Base-by-base conservation (phyloP, 2,797 vertebrate genomes). In the Argya squamiceps region DNA sequence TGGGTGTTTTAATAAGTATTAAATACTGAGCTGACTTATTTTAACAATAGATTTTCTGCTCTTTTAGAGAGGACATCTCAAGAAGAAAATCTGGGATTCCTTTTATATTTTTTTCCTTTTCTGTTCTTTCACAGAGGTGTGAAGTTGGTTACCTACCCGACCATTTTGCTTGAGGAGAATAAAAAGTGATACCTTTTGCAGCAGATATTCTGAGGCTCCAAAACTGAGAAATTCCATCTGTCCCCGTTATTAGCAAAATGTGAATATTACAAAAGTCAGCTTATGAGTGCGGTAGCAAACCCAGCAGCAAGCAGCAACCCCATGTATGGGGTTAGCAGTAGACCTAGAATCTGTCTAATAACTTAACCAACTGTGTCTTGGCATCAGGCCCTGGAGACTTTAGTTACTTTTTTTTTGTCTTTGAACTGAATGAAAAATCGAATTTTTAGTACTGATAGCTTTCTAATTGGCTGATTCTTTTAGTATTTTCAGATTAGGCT, bases 401-500 rank as follows among this genome's bases (percentile, higher is more conserved):
- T 16, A 71, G 64, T 65, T 55, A 63, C 15, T 11, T 37, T 62
- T 91, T 89, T 77, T 77, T 53, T 3, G 29, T 73, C n/a, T 84
- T 81, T 92, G 23, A 93, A 81, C 12, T 15, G 43, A 89, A 88
- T 69, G 50, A 88, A 78, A 82, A 73, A 88, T 55, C 85, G 69
- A 69, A 67, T 60, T 76, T 91, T 93, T 93, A 79, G 64, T 86
- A 75, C 44, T 74, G 65, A 65, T 88, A 81, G 44, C 7, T 84
- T 95, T 92, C 59, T 96, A 93, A 94, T 59, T 60, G 79, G 21
- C 24, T 79, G 67, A 55, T 78, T 59, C 50, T 78, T 71, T 56
- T 32, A 49, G 27, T 60, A 46, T 88, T 83, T 93, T 85, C 56
- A 84, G 41, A 92, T 79, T 52, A 84, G 74, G 18, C 78, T 44